Conservation (phyloP, 2,797 vertebrate genomes). For the Mormyrus hasselquistii region DNA sequence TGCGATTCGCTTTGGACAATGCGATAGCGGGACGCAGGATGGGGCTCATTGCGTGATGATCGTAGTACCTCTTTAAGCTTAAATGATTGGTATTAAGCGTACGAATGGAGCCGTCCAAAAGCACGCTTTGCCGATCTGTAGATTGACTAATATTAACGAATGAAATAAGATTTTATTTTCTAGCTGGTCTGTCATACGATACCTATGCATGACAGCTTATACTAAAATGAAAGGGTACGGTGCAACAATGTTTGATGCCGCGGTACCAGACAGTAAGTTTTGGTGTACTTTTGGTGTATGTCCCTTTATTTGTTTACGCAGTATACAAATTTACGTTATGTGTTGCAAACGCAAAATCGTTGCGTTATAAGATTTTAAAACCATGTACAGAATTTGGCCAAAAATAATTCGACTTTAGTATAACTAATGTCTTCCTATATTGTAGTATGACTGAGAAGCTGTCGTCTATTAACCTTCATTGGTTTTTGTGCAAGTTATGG, state of each 20-base stretch:
- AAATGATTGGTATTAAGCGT: background rate
- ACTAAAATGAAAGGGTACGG: background rate
- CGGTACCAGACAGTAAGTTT: background rate
- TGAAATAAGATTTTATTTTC: background rate
- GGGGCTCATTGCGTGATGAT: background rate
- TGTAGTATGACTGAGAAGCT: background rate
- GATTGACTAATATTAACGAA: background rate
- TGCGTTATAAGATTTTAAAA: background rate
- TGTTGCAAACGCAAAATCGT: background rate
- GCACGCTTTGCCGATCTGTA: background rate
- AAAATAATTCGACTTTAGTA: background rate
- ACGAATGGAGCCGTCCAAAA: background rate
- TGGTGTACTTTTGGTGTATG: background rate
- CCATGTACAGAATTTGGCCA: background rate
- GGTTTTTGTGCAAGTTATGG: background rate
- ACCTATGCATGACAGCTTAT: background rate
- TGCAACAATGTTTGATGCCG: background rate
- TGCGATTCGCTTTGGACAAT: background rate
- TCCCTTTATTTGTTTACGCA: background rate
- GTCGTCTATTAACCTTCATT: background rate
- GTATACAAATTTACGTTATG: background rate
- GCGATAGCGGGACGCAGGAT: background rate
- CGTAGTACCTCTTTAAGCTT: background rate
- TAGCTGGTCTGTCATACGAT: background rate
- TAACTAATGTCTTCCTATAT: background rate